Evolutionary conservation across 2,888 invertebrate species (phyloP), one percentile per base, ranked within the genome.

Genomic region (Ormyrus thymus): DNA sequence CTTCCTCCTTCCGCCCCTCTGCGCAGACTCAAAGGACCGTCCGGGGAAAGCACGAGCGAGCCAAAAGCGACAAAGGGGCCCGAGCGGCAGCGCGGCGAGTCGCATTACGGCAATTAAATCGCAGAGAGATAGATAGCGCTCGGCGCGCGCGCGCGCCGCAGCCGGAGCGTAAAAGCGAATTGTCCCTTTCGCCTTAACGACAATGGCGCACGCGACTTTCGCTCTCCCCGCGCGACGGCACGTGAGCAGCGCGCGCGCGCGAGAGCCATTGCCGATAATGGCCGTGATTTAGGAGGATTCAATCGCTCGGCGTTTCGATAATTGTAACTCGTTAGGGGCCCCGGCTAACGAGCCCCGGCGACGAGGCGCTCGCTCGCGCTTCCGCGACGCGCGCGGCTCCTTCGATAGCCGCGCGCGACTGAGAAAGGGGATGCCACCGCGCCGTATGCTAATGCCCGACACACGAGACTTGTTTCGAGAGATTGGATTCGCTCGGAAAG

Each of bases 201-300:
- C 76, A 75, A 79, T 66, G 79, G 29, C 50, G 66, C 80, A 80
- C 80, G 80, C 77, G 80, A 80, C 80, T 80, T 77, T 80, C 70
- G 80, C 13, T 45, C 8, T n/a, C 45, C 6, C 53, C 43, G 9
- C 7, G 45, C 29, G 64, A 48, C 70, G 76, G 75, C 79, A 71
- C 79, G 79, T 75, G 75, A 70, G 45, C 50, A 55, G 7, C 29
- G 13, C 53, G 10, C 70, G 61, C 64, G 45, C 59, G 53, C 50
- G n/a, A 64, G 55, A 11, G 29, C 80, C 76, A 80, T 80, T 80
- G 74, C 73, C 80, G 80, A 72, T 80, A 80, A 80, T 80, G 73
- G 78, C 45, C 43, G 50, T 73, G 76, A 77, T 80, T 77, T 77
- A 80, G 62, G 29, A 70, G 66, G 71, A 80, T 74, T 66, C 80